Base-by-base conservation (phyloP, 2,888 invertebrate genomes). In the Morpho helenor region DNA sequence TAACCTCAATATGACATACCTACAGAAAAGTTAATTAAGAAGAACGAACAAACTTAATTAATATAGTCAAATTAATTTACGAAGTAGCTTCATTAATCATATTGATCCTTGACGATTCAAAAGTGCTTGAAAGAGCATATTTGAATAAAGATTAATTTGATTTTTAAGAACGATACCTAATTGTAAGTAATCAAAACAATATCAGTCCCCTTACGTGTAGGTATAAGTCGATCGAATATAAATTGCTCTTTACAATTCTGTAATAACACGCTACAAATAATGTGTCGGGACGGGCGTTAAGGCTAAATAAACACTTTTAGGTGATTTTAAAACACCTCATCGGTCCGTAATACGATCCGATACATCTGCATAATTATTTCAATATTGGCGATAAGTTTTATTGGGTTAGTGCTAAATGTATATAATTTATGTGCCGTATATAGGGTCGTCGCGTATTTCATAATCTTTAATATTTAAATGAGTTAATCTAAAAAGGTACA, bases 241-340 rank as follows among this genome's bases (percentile, higher is more conserved):
- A 23, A 60, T 68, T 64, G 60, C 62, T 58, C 60, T 56, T 63
- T 62, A 55, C 56, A 62, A 59, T 61, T 65, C 64, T 60, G 55
- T 58, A 46, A 52, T 48, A 49, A 56, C 51, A 55, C 46, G 55
- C 59, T 45, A 60, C 60, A 58, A 59, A 61, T 65, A 70, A 69
- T 69, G 68, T 68, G 62, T 65, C 67, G 66, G 50, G 62, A 56
- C 55, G 57, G 60, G 62, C 73, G 75, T 75, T 73, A 70, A 74
- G 70, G 72, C 67, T 72, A 71, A 73, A 73, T 65, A 62, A 69
- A 71, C 72, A 71, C 72, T 74, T 72, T 55, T 57, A 67, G 63
- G 63, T 71, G 70, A 66, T 73, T 71, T 46, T 52, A 59, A 59
- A 62, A 62, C 59, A 59, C 61, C 52, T 60, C 60, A 48, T 49